These are phyloP conservation scores for Diaphora mendica DNA, from an alignment of 2,888 invertebrate genomes.

Conservation along the genomic window DNA sequence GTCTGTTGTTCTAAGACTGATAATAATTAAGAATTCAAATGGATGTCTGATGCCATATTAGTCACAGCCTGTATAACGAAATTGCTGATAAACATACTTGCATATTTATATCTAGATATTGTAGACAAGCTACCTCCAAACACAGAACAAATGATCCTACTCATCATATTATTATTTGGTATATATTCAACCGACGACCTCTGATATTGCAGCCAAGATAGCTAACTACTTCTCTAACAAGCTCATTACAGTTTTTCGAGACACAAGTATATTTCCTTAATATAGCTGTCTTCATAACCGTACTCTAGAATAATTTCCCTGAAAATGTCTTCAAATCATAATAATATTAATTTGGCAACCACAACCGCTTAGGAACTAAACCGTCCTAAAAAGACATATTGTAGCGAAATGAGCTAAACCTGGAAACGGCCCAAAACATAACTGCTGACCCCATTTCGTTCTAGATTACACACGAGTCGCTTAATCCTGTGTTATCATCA, in stretches of 20 bases:
- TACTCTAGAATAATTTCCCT: not conserved
- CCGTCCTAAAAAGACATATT: conserved; percentile 17
- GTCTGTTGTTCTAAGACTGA: not conserved
- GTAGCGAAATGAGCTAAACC: conserved; percentile 29
- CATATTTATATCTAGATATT: no score
- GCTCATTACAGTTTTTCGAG: not conserved
- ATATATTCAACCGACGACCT: not conserved
- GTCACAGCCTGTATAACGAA: not conserved
- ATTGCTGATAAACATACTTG: not conserved
- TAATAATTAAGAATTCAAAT: not conserved
- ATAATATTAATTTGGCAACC: conserved; percentile 15
- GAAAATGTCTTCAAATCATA: conserved; percentile 9
- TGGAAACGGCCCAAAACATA: conserved; percentile 38
- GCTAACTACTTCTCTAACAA: not conserved
- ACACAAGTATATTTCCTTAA: not conserved
- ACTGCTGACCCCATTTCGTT: conserved; percentile 61
- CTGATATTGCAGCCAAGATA: not conserved
- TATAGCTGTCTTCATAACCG: not conserved
- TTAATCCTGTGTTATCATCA: conserved; percentile 73
- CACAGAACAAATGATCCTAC: not conserved
- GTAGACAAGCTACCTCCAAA: no score
- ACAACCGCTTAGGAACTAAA: conserved; percentile 11
- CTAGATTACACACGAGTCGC: conserved; percentile 65
- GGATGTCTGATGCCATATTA: not conserved
- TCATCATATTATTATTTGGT: not conserved